phyloP scores from a whole-genome alignment of 2,113 vertebrate species.

The Scopus umbretta region DNA sequence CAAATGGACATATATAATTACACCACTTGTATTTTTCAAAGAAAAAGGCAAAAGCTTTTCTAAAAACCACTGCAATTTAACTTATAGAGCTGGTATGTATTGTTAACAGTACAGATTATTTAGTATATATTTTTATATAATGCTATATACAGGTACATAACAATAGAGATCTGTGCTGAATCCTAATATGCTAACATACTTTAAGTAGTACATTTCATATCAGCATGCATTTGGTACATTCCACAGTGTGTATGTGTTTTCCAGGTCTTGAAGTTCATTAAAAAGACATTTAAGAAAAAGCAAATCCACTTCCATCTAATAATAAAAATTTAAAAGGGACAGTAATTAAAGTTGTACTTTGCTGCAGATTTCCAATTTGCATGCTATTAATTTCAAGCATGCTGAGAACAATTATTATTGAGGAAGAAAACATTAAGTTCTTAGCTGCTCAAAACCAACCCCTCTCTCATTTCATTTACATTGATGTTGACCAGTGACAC shows the following conservation, averaged over 20 bases:
- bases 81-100: background rate
- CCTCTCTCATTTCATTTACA: background rate
- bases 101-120: background rate
- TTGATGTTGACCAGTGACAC: background rate
- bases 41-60: background rate
- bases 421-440: background rate
- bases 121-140: background rate
- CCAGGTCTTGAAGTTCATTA: background rate
- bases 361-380: background rate
- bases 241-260: background rate
- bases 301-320: background rate
- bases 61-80: background rate
- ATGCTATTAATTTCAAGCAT: background rate
- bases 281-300: background rate
- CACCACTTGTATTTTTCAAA: background rate
- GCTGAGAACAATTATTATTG: background rate
- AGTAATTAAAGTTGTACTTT: background rate
- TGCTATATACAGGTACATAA: background rate
- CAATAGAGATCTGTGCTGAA: background rate
- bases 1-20: background rate
- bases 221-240: background rate
- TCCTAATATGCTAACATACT: background rate
- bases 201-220: background rate
- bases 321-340: background rate
- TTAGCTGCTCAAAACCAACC: background rate